Evolutionary conservation across 2,113 vertebrate genomes (phyloP), one percentile per base, ranked within the genome.

Genomic region (Lophotis ruficrista): DNA sequence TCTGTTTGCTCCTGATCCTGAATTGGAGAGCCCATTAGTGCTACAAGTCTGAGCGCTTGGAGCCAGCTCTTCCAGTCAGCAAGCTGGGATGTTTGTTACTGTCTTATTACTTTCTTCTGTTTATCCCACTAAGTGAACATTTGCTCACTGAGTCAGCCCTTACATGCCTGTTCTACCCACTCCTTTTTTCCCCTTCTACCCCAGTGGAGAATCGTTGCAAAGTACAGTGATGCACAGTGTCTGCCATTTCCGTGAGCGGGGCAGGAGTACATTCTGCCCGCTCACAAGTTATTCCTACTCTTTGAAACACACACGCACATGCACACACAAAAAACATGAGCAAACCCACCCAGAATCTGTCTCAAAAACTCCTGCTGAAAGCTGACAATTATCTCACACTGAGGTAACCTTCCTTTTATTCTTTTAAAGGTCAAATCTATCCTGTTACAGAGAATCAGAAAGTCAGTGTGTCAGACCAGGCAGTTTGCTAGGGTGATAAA

Each of bases 121-220:
- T 94, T 94, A 35, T 87, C 92, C 57, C 80, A 91, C 72, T 81
- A 78, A 81, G 43, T 75, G 76, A 83, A 71, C 86, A 65, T 83
- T 81, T 94, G 69, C 60, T 96, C 82, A 83, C 33, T 78, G 80
- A 95, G 43, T 93, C 86, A 93, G 76, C 54, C 56, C 48, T 77
- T 93, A 54, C 51, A 57, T 72, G 76, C 9, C 64, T 89, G 27
- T 50, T 57, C 76, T 88, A 33, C 57, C 35, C 65, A 50, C 37
- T 91, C 38, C 38, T 90, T 87, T 87, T 89, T 65, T 3, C 33
- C 20, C 35, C 23, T 64, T 83, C 35, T 91, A 3, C 13, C 28
- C n/a, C 28, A 38, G 47, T 7, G 35, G 53, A 83, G 71, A 81
- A 80, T 25, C 2, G 1, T 38, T 88, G 77, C 62, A 17, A 82